Evolutionary conservation across 2,888 invertebrate species (phyloP).

Genomic region (Tenthredo amoena): DNA sequence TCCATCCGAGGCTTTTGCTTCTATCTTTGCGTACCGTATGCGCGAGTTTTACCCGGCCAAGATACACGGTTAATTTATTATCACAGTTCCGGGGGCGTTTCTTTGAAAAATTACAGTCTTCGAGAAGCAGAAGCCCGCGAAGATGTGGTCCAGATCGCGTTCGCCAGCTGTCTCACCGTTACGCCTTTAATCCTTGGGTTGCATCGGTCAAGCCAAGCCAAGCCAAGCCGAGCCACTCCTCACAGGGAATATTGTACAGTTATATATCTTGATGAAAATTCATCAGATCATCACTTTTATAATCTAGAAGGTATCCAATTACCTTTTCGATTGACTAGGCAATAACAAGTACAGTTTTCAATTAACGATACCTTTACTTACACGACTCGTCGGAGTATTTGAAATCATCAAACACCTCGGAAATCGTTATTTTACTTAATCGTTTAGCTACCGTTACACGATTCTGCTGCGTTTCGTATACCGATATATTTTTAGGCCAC

Average conservation of each 20-base stretch:
- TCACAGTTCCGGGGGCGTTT: constrained; percentile 4
- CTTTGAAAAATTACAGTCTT: not conserved
- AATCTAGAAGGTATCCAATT: not conserved
- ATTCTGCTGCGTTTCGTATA: not conserved
- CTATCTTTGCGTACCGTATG: not conserved
- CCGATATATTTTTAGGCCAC: not conserved
- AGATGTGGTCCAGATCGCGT: constrained; percentile 11
- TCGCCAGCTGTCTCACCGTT: constrained; percentile 3
- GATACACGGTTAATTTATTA: not conserved
- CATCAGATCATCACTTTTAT: not conserved
- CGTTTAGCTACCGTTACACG: too few relatives aligned
- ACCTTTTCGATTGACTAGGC: not conserved
- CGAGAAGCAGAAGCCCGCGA: not conserved
- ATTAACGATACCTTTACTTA: not conserved
- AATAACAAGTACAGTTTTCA: not conserved
- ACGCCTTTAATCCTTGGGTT: not conserved
- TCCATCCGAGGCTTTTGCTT: not conserved
- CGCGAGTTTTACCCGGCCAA: not conserved
- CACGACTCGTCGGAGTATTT: not conserved
- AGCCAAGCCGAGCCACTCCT: not conserved
- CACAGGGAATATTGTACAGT: not conserved
- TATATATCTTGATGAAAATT: constrained; percentile 11
- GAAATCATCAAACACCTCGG: not conserved
- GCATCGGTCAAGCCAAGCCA: not conserved
- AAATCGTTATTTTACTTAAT: not conserved